A percentile compares a stretch with the other conserved stretches of the same genome.
phyloP scores from a whole-genome alignment of 1,140 invertebrate genomes.

The Sweltsa coloradensis region DNA sequence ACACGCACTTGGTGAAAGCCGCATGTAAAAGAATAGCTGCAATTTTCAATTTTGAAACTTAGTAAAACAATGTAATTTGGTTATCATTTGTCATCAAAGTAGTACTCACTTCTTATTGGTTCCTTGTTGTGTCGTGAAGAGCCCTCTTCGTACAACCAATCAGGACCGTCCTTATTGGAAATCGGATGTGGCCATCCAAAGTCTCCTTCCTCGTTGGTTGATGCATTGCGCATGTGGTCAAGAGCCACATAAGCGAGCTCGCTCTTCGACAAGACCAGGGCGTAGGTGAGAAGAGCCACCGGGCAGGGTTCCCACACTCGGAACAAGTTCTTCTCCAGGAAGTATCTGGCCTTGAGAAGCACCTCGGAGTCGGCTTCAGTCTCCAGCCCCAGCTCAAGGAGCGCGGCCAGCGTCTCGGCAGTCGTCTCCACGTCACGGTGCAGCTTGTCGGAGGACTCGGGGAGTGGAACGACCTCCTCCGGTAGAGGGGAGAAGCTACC shows the following conservation, averaged over 20 bases:
- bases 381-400: conserved; percentile 44
- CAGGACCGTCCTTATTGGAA: conserved; percentile 18
- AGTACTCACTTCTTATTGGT: conserved; percentile 5
- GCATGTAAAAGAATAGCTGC: too few species aligned
- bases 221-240: conserved; percentile 38
- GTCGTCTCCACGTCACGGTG: conserved; percentile 25
- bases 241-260: conserved; percentile 37
- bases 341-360: conserved; percentile 35
- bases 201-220: conserved; percentile 48
- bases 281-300: conserved; percentile 39
- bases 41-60: too few species aligned
- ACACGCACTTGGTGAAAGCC: too few species aligned
- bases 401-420: conserved; percentile 40
- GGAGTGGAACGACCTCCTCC: conserved; percentile 31
- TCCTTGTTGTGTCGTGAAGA: not conserved
- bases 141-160: conserved; percentile 38
- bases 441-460: not conserved
- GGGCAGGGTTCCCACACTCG: conserved; percentile 38
- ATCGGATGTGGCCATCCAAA: conserved; percentile 41
- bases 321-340: conserved; percentile 38
- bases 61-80: too few species aligned
- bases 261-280: conserved; percentile 40
- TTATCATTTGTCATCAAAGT: too few species aligned
- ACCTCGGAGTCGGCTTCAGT: conserved; percentile 36
- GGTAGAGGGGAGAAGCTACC: conserved; percentile 41